Evolutionary conservation across 2,797 vertebrate species (phyloP).

Genomic region (Lagocephalus sceleratus): DNA sequence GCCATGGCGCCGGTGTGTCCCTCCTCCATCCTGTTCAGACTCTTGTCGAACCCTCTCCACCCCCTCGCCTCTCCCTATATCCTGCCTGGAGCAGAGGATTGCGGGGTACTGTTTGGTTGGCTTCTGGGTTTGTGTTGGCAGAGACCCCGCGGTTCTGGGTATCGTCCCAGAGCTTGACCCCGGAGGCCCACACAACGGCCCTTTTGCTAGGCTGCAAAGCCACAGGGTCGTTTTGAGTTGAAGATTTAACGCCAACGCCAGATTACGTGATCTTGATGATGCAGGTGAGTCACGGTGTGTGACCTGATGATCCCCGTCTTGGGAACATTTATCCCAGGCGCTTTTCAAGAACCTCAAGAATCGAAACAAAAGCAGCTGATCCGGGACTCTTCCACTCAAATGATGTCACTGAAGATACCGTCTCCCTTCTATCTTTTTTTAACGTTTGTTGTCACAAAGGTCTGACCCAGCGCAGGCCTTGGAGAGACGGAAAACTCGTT

Average conservation of each 20-base stretch:
- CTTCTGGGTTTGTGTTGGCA: slow-evolving; percentile 76
- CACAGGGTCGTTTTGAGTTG: neutral
- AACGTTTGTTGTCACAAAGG: slow-evolving; percentile 41
- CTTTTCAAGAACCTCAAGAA: neutral
- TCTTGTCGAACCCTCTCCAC: slow-evolving; percentile 49
- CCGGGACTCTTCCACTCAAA: no score
- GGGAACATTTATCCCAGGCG: no score
- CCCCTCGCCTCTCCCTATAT: slow-evolving; percentile 5
- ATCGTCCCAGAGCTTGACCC: slow-evolving; percentile 26
- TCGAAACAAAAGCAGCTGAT: slow-evolving; percentile 5
- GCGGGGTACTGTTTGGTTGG: slow-evolving; percentile 36
- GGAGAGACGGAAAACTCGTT: slow-evolving; percentile 68
- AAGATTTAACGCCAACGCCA: no score
- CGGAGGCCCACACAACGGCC: no score
- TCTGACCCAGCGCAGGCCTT: slow-evolving; percentile 63
- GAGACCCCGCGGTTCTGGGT: slow-evolving; percentile 60
- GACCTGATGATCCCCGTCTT: no score
- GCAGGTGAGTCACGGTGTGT: no score
- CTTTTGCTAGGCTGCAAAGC: neutral
- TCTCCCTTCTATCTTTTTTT: slow-evolving; percentile 26
- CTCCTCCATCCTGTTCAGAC: slow-evolving; percentile 70
- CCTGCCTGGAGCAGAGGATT: slow-evolving; percentile 58
- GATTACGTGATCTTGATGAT: no score
- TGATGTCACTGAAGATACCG: neutral
- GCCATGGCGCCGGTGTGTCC: slow-evolving; percentile 79